phyloP scores from a whole-genome alignment of 2,113 vertebrate species.

The Pristiophorus japonicus region DNA sequence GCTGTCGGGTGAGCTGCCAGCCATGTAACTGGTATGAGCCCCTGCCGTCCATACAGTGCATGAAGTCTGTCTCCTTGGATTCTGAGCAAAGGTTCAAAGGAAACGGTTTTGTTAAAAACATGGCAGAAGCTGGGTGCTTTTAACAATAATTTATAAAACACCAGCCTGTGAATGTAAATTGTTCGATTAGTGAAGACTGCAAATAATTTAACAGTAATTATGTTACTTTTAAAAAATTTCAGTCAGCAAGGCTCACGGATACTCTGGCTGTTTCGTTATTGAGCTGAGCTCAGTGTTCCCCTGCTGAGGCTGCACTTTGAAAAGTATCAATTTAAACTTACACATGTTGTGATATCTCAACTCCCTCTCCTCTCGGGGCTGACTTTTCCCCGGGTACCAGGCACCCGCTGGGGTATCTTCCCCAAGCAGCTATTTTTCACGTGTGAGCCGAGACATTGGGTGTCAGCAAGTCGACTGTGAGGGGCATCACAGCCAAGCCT shows the following conservation, averaged over 20 bases:
- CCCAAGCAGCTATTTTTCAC: not conserved
- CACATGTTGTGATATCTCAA: not conserved
- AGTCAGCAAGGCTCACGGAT: not conserved
- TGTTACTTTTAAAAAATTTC: not conserved
- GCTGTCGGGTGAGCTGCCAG: slow-evolving; percentile 64
- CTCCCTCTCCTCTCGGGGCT: not conserved
- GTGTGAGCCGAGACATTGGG: not conserved
- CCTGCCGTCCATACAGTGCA: slow-evolving; percentile 44
- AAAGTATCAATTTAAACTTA: not conserved
- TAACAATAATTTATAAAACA: not conserved
- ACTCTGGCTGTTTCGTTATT: too few species aligned
- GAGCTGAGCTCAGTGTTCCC: not conserved
- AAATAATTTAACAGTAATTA: not conserved
- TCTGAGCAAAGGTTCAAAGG: slow-evolving; percentile 43
- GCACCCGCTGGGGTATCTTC: not conserved
- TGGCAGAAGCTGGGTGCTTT: not conserved
- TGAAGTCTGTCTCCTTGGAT: slow-evolving; percentile 59
- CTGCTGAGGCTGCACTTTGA: not conserved
- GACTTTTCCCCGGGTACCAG: not conserved
- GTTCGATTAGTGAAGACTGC: not conserved
- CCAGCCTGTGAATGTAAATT: not conserved
- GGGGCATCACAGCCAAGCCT: not conserved
- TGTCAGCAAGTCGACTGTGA: not conserved
- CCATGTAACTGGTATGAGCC: slow-evolving; percentile 48
- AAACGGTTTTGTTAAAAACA: not conserved